Percentiles rank a stretch among this genome's conserved stretches.
These are phyloP conservation scores for Caenorhabditis inopinata DNA, from an alignment of 1,140 invertebrate species.

Conservation along the genomic window DNA sequence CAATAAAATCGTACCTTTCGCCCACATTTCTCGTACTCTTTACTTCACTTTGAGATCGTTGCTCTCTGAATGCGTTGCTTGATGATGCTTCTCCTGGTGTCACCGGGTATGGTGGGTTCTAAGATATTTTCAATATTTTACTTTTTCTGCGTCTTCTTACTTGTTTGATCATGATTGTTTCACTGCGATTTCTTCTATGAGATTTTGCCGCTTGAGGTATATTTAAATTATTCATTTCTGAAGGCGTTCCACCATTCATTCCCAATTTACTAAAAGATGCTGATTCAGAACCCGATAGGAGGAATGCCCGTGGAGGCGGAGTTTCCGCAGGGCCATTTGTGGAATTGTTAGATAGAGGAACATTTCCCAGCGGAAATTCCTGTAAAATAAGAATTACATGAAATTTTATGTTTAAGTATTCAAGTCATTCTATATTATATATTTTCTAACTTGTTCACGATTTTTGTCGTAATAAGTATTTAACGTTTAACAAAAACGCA, in stretches of 20 bases:
- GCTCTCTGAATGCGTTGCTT: background rate
- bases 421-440: no score
- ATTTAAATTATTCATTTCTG: background rate
- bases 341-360: background rate
- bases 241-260: background rate
- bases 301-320: conserved; percentile 15
- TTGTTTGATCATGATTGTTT: background rate
- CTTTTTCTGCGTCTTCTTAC: background rate
- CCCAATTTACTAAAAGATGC: background rate
- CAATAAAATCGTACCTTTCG: no score
- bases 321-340: conserved; percentile 28
- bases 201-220: background rate
- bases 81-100: background rate
- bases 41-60: conserved; percentile 9
- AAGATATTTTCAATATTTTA: background rate
- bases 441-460: no score
- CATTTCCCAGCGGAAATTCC: conserved; percentile 24
- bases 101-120: background rate
- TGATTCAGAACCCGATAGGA: background rate
- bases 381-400: background rate
- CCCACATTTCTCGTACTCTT: background rate
- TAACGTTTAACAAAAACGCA: no score
- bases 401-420: no score
- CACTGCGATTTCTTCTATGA: conserved; percentile 5
- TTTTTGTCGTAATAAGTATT: no score